Base-by-base conservation (phyloP, 30 jellyfish, hydroid and myxozoan species). In the Aurelia aurita complex sp. Pacific region DNA sequence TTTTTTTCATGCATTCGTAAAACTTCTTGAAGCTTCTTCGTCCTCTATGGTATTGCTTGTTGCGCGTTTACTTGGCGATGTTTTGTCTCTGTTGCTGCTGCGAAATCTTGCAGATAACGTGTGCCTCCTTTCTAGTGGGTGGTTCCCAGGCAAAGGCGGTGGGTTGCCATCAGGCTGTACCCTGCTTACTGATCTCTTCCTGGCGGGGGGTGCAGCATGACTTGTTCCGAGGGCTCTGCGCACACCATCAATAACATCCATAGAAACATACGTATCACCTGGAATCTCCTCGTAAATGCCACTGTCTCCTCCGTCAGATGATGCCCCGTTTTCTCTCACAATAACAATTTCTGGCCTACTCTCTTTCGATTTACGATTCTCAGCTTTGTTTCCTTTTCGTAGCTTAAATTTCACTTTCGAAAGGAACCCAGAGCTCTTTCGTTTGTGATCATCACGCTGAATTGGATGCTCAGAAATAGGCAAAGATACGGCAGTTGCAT, bases 71-170 rank as follows among this genome's bases (percentile, higher is more conserved):
- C 9, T 29, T 15, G 42, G 62, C 14, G 61, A 32, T 8, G 34
- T 73, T 50, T 11, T 51, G 7, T 50, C 62, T 10, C 34, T 18
- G 60, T 55, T 53, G 17, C 67, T n/a, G 53, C 51, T 62, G n/a
- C 71, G 69, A 19, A 40, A 46, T 51, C 73, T 82, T 34, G 72
- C 53, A 46, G 73, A 69, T 10, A 64, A 64, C 1, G 88, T 74
- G 59, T 85, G 88, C 79, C 88, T 55, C 51, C 88, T 64, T 76
- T 82, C 90, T 51, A 88, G 66, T 10, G 98, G 98, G 72, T 93
- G 97, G 60, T 93, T 93, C 18, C 88, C 96, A 43, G 98, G 97
- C 15, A 93, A 75, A 23, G 97, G 97, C 32, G 98, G 98, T 10
- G 98, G 98, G 12, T n/a, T 50, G 38, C 79, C 79, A n/a, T 75